phyloP scores from a whole-genome alignment of 2,797 vertebrate species.

The Sebastiscus albofasciatus region DNA sequence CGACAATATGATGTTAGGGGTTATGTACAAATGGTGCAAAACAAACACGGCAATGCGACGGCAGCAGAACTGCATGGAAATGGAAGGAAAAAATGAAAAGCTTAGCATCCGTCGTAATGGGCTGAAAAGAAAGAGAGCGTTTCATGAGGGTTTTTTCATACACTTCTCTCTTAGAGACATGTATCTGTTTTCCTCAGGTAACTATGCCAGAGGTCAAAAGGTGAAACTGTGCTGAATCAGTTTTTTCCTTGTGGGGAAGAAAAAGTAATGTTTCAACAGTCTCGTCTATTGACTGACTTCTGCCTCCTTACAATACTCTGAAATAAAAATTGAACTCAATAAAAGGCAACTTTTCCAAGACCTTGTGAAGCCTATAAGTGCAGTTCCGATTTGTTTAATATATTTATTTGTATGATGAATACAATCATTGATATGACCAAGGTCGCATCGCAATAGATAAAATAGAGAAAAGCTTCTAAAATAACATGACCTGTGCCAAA shows the following conservation, averaged over 20 bases:
- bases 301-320: neutral
- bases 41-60: slow-evolving; percentile 12
- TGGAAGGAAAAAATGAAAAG: slow-evolving; percentile 22
- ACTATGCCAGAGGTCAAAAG: slow-evolving; percentile 43
- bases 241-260: neutral
- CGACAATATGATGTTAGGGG: slow-evolving; percentile 21
- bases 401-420: slow-evolving; percentile 17
- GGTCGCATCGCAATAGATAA: neutral
- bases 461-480: slow-evolving; percentile 4
- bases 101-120: slow-evolving; percentile 11
- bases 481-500: neutral
- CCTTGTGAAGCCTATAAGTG: slow-evolving; percentile 28
- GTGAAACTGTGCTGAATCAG: slow-evolving; percentile 17
- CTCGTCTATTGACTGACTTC: slow-evolving; percentile 17
- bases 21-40: slow-evolving; percentile 23
- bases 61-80: neutral
- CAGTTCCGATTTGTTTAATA: neutral
- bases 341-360: slow-evolving; percentile 6
- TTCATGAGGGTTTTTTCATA: slow-evolving; percentile 16
- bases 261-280: neutral
- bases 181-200: slow-evolving; percentile 27
- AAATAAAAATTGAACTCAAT: slow-evolving; percentile 9
- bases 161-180: slow-evolving; percentile 14
- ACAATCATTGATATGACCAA: slow-evolving; percentile 19
- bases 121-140: slow-evolving; percentile 23